Conservation (phyloP, 1,140 invertebrate genomes). For the Bombus polaris region DNA sequence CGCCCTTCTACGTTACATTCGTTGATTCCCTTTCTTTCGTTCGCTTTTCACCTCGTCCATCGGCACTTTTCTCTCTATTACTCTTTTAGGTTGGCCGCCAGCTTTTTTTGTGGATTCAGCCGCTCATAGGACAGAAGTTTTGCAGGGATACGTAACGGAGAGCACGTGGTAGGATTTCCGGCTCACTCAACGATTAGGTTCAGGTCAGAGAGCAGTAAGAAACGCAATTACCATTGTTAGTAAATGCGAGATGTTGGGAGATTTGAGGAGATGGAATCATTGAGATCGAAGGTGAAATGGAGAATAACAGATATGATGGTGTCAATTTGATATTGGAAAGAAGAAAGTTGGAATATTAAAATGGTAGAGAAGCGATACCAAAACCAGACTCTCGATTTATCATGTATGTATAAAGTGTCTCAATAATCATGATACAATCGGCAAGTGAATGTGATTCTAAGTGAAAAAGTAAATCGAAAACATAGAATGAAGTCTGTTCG, state of each 20-base stretch:
- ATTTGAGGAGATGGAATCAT: not conserved
- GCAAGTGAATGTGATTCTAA: not conserved
- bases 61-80: not conserved
- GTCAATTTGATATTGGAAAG: not conserved
- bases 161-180: conserved; percentile 56
- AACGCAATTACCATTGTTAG: conserved; percentile 37
- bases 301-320: not conserved
- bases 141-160: conserved; percentile 40
- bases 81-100: too few relatives aligned
- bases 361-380: too few relatives aligned
- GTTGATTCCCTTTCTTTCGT: conserved; percentile 11
- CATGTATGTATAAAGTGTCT: too few relatives aligned
- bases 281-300: not conserved
- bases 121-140: not conserved
- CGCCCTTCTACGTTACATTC: not conserved
- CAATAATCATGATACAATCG: not conserved
- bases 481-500: too few relatives aligned
- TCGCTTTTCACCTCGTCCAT: conserved; percentile 3
- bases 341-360: not conserved
- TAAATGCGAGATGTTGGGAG: not conserved
- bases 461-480: not conserved
- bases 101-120: conserved; percentile 12
- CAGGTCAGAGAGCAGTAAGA: conserved; percentile 45
- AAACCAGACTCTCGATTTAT: not conserved
- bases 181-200: conserved; percentile 54